Percentiles rank a stretch among this genome's conserved stretches.
Conservation (phyloP, 2,113 vertebrate genomes). For the Himantopus leucocephalus region DNA sequence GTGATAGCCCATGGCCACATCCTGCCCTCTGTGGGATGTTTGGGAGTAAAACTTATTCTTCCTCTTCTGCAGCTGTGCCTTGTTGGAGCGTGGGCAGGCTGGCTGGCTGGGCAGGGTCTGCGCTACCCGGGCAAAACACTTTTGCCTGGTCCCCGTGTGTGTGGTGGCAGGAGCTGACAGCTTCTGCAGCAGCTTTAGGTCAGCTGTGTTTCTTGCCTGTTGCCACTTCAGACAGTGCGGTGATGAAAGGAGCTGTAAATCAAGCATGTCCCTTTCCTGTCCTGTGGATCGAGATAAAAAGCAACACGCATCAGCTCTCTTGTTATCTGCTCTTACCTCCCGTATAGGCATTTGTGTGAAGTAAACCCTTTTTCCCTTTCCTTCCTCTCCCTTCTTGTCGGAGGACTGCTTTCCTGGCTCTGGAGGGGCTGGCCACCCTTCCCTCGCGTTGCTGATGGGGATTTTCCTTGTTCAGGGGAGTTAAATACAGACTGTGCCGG, state of each 20-base stretch:
- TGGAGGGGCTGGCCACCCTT: not conserved
- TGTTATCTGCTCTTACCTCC: conserved; percentile 30
- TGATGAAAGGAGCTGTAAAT: conserved; percentile 34
- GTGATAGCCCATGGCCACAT: rapidly evolving
- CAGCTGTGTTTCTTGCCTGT: not conserved
- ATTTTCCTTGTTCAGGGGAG: rapidly evolving
- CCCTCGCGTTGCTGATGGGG: rapidly evolving
- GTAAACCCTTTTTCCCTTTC: conserved; percentile 14
- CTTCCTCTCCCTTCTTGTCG: not conserved
- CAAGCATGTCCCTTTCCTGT: conserved; percentile 54
- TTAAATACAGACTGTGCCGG: not conserved
- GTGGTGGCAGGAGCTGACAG: not conserved
- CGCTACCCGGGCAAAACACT: rapidly evolving
- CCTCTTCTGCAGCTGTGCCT: not conserved
- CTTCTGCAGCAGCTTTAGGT: not conserved
- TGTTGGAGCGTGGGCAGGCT: not conserved
- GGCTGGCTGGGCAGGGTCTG: not conserved
- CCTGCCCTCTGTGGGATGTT: rapidly evolving
- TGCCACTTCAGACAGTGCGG: not conserved
- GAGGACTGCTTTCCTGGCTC: not conserved
- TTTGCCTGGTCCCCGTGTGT: not conserved
- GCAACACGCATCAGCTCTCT: not conserved
- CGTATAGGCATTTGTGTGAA: not conserved
- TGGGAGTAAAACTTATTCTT: not conserved
- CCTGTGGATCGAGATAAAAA: conserved; percentile 35